Percentiles rank a stretch among this genome's conserved stretches.
These are phyloP conservation scores for Oceanodroma tethys DNA, from an alignment of 2,113 vertebrate species.

Conservation along the genomic window DNA sequence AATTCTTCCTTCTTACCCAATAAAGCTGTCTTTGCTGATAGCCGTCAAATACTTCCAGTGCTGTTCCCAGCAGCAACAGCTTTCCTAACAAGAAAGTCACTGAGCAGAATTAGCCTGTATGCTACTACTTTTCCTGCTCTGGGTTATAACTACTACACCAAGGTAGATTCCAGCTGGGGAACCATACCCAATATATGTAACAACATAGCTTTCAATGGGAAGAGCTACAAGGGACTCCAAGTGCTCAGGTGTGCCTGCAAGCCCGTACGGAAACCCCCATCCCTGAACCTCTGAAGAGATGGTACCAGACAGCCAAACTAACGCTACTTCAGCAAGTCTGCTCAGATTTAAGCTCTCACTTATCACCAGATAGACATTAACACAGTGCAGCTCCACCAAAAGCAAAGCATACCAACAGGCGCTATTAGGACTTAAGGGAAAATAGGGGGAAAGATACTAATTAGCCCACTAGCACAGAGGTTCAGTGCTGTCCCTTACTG, in stretches of 20 bases:
- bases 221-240: not conserved
- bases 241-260: not conserved
- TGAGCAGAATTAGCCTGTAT: not conserved
- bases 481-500: not conserved
- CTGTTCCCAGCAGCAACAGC: not conserved
- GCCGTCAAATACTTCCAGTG: accelerated
- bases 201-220: not conserved
- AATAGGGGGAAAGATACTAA: not conserved
- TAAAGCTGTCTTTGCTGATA: not conserved
- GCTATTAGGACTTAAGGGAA: not conserved
- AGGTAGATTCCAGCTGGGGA: not conserved
- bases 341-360: not conserved
- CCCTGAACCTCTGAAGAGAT: not conserved
- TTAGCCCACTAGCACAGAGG: not conserved
- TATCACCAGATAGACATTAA: not conserved
- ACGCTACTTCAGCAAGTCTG: accelerated
- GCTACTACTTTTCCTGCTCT: not conserved
- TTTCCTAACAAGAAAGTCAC: not conserved
- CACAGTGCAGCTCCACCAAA: not conserved
- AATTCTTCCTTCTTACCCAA: not conserved
- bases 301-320: not conserved
- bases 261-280: not conserved
- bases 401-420: not conserved
- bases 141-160: not conserved
- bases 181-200: accelerated